These are phyloP conservation scores for Tiphia femorata DNA, from an alignment of 2,888 invertebrate species.

Conservation along the genomic window DNA sequence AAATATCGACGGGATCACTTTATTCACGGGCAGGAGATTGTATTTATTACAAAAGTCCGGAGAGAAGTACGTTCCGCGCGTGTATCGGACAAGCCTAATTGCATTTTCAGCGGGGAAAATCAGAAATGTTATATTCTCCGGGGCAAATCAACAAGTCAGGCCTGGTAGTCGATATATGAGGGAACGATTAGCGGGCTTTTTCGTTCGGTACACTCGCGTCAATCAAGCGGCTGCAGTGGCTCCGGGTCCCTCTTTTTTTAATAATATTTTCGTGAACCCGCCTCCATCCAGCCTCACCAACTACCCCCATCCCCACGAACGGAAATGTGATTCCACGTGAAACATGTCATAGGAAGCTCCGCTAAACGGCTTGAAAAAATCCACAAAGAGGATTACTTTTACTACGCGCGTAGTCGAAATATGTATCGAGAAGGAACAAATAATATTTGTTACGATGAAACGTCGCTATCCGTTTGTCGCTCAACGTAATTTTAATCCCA, in stretches of 20 bases:
- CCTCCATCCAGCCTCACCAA: no score
- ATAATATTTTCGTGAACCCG: background rate
- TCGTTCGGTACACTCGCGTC: background rate
- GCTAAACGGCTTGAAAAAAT: slow-evolving; percentile 19
- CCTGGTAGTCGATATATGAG: background rate
- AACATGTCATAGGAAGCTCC: slow-evolving; percentile 10
- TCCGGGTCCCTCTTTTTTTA: no score
- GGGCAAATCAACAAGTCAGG: background rate
- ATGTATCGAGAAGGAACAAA: background rate
- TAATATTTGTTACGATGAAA: background rate
- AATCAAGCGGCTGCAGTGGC: background rate
- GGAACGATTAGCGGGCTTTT: background rate
- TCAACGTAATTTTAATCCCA: background rate
- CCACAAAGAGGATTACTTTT: slow-evolving; percentile 19
- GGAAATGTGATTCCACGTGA: background rate
- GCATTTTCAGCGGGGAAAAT: background rate
- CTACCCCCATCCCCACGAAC: no score
- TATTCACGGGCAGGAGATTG: no score
- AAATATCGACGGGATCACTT: no score
- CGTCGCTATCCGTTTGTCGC: background rate
- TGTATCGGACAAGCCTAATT: no score
- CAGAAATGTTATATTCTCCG: background rate
- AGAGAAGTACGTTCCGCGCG: no score
- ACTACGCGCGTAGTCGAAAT: background rate
- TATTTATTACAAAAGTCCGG: background rate